A percentile compares a stretch with the other conserved stretches of the same genome.
These are phyloP conservation scores for Drosophila tanythrix DNA, from an alignment of 2,888 invertebrate species.

Conservation along the genomic window DNA sequence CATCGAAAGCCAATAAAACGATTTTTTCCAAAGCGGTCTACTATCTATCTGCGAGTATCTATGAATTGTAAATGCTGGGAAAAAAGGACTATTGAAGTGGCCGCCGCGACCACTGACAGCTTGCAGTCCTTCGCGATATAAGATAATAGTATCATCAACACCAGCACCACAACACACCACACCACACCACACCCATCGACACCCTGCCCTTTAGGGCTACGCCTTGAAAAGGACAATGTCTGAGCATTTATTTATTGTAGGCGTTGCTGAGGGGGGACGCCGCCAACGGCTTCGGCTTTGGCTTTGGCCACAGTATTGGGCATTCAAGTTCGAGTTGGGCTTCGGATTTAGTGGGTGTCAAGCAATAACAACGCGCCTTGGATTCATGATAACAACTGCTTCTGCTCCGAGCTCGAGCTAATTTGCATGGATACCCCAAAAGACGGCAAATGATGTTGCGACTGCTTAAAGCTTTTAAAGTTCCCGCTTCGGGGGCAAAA, in stretches of 20 bases:
- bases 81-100: slow-evolving; percentile 74
- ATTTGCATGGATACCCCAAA: slow-evolving; percentile 73
- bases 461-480: slow-evolving; percentile 63
- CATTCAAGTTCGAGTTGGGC: slow-evolving; percentile 34
- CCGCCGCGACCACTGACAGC: slow-evolving; percentile 66
- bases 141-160: slow-evolving; percentile 84
- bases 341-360: slow-evolving; percentile 54
- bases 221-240: slow-evolving; percentile 62
- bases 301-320: slow-evolving; percentile 44
- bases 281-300: slow-evolving; percentile 50
- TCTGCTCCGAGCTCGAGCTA: slow-evolving; percentile 61
- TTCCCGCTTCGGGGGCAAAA: slow-evolving; percentile 21
- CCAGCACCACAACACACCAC: slow-evolving; percentile 45
- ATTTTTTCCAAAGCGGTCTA: slow-evolving; percentile 67
- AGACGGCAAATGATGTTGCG: slow-evolving; percentile 33
- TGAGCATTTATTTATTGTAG: slow-evolving; percentile 61
- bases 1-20: slow-evolving; percentile 84
- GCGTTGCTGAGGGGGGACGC: slow-evolving; percentile 57
- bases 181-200: neutral
- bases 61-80: slow-evolving; percentile 72
- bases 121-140: slow-evolving; percentile 70
- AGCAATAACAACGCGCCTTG: slow-evolving; percentile 53
- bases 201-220: slow-evolving; percentile 15
- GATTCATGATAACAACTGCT: slow-evolving; percentile 78
- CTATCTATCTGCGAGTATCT: slow-evolving; percentile 56